Percentiles rank a stretch among this genome's conserved stretches.
Conservation (phyloP, 1,140 invertebrate species). For the Drosophila ambigua region DNA sequence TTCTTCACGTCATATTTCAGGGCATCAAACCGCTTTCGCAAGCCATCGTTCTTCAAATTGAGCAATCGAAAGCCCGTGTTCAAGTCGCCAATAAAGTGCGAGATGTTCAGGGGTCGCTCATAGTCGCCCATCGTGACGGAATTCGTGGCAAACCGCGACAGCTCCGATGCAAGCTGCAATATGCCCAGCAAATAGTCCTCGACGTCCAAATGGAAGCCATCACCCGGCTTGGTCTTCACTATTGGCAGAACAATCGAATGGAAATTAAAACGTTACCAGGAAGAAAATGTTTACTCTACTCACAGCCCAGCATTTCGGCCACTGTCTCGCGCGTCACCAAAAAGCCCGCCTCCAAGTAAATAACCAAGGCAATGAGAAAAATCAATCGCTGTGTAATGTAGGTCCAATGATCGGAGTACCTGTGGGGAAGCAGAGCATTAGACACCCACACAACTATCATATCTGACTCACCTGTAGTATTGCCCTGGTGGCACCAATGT, state of each 20-base stretch:
- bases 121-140: conserved; percentile 95
- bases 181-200: conserved; percentile 96
- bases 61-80: conserved; percentile 94
- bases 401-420: conserved; percentile 94
- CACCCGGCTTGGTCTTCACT: conserved; percentile 86
- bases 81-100: conserved; percentile 93
- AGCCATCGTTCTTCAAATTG: conserved; percentile 95
- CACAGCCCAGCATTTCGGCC: conserved; percentile 92
- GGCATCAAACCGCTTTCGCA: conserved; percentile 94
- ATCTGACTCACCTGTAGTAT: conserved; percentile 87
- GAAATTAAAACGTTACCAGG: not conserved
- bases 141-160: conserved; percentile 93
- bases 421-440: conserved; percentile 83
- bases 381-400: conserved; percentile 92
- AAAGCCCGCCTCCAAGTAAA: conserved; percentile 91
- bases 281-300: conserved; percentile 49
- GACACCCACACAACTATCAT: conserved; percentile 62
- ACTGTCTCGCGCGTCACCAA: conserved; percentile 90
- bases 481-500: conserved; percentile 87
- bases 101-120: conserved; percentile 91
- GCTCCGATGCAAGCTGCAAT: conserved; percentile 91
- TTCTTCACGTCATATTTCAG: conserved; percentile 97
- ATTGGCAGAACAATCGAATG: conserved; percentile 40
- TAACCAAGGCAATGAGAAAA: conserved; percentile 90
- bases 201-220: conserved; percentile 94